Evolutionary conservation across 2,113 vertebrate genomes (phyloP).

Genomic region (Trematomus loennbergii): DNA sequence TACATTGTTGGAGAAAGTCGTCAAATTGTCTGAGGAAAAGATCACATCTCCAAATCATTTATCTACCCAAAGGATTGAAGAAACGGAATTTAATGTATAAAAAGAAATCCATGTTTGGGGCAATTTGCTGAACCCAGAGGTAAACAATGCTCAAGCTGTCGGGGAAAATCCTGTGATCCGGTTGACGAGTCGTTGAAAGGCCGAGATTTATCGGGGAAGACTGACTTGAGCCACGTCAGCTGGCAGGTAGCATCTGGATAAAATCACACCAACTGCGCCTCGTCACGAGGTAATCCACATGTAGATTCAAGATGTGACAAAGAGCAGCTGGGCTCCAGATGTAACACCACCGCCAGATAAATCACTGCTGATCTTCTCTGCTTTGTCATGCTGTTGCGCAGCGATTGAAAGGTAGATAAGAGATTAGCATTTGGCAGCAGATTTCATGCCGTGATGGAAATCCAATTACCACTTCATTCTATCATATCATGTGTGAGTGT

Average conservation of each 20-base stretch:
- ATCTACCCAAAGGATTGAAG: conserved; percentile 5
- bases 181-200: conserved; percentile 19
- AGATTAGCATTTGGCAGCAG: conserved; percentile 55
- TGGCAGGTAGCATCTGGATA: conserved; percentile 52
- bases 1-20: conserved; percentile 20
- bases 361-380: conserved; percentile 12
- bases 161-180: conserved; percentile 27
- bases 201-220: conserved; percentile 10
- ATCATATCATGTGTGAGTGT: conserved; percentile 40
- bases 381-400: conserved; percentile 20
- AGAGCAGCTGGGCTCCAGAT: conserved; percentile 49
- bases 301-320: conserved; percentile 43
- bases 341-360: conserved; percentile 27
- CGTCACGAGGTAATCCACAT: conserved; percentile 36
- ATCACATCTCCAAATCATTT: conserved; percentile 19
- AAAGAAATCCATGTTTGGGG: conserved; percentile 14
- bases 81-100: conserved; percentile 30
- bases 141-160: conserved; percentile 34
- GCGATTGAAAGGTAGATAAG: conserved; percentile 64
- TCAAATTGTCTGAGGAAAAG: conserved; percentile 40
- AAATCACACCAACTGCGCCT: conserved; percentile 44
- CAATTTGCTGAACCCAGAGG: conserved; percentile 27
- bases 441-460: conserved; percentile 69
- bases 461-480: conserved; percentile 70
- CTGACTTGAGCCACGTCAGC: conserved; percentile 4